Evolutionary conservation across 2,888 invertebrate genomes (phyloP), one percentile per base, ranked within the genome.

Genomic region (Cactoblastis cactorum): DNA sequence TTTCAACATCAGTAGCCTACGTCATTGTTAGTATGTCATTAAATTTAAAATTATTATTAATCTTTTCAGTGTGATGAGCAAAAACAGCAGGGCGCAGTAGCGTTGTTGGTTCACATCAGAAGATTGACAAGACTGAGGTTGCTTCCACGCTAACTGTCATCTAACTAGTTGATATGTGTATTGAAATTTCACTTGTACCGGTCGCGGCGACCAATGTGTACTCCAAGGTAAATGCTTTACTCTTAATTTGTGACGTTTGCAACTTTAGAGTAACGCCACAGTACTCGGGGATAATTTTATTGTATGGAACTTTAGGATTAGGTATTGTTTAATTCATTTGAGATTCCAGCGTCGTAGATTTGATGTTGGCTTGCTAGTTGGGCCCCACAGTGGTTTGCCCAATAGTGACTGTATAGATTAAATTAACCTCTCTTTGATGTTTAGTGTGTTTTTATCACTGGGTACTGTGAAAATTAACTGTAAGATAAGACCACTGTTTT

Each of bases 41-140:
- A n/a, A n/a, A n/a, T n/a, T 28, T 28, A 28, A 33, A 14, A 35
- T 15, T 5, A 38, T 51, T 45, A 32, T 41, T 50, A 22, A 24
- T 19, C 12, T 58, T 81, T 79, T 43, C 75, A 82, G 83, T 69
- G 63, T 62, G 65, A 63, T 56, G 65, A 67, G 66, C 65, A 69
- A 67, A 66, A 28, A 68, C 65, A 67, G 76, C 70, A 71, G 67
- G 69, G 72, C 70, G 72, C 69, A 69, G 73, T 69, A 71, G 71
- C 71, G 74, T 74, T 73, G 80, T 73, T 72, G 79, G 81, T 78
- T 82, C 77, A 76, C 84, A 84, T 81, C 84, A 61, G 74, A 75
- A 61, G 78, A 78, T 69, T 78, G 80, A 80, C 80, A 86, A 87
- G 87, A 87, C 86, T 87, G 87, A 87, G 83, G 85, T 80, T 79